Percentiles rank a stretch among this genome's conserved stretches.
These are phyloP conservation scores for Agyllia agylla DNA, from an alignment of 2,888 invertebrate genomes.

Conservation along the genomic window DNA sequence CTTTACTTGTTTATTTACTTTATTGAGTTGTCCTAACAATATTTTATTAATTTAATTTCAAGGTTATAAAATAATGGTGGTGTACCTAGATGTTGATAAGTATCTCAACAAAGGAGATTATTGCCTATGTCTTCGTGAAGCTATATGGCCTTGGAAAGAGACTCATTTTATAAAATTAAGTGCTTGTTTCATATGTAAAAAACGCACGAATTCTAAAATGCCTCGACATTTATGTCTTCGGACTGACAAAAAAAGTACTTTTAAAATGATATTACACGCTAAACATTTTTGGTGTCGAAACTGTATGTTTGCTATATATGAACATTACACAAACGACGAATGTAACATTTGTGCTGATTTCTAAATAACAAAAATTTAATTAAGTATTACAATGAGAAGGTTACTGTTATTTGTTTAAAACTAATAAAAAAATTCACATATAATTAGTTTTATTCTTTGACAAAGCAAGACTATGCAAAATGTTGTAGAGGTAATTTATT, in stretches of 20 bases:
- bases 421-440: background rate
- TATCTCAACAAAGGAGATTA: constrained; percentile 34
- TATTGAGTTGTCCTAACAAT: background rate
- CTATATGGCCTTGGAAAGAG: constrained; percentile 41
- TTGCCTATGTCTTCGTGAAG: background rate
- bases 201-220: constrained; percentile 26
- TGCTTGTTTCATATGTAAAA: constrained; percentile 29
- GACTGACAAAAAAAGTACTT: constrained; percentile 10
- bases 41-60: constrained; percentile 13
- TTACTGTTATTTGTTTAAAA: background rate
- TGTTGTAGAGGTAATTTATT: background rate
- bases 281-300: background rate
- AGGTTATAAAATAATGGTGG: constrained; percentile 18
- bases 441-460: background rate
- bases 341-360: background rate
- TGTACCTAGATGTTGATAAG: constrained; percentile 28
- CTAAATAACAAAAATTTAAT: background rate
- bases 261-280: background rate
- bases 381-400: background rate
- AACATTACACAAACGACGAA: background rate
- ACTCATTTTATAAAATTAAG: constrained; percentile 45
- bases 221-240: constrained; percentile 25
- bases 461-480: background rate
- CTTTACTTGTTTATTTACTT: background rate
- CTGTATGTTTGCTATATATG: background rate